Conservation (phyloP, 2,797 vertebrate species). For the Pagetopsis macropterus region DNA sequence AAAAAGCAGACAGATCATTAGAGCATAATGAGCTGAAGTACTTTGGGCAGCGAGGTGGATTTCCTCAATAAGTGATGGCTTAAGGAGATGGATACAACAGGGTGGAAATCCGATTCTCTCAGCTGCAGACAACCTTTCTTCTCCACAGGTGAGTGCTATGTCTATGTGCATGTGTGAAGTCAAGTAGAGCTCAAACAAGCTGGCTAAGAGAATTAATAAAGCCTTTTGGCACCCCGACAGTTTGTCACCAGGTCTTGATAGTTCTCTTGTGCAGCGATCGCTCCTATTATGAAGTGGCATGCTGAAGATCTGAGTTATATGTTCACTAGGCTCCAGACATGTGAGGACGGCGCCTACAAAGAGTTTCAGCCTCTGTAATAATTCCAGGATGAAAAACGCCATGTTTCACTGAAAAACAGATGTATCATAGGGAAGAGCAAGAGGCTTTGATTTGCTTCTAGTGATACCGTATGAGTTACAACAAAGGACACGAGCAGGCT, state of each 20-base stretch:
- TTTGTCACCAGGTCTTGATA: conserved; percentile 51
- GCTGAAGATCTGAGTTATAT: conserved; percentile 68
- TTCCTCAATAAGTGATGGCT: conserved; percentile 69
- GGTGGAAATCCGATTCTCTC: conserved; percentile 57
- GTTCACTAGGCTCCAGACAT: conserved; percentile 54
- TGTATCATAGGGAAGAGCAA: conserved; percentile 47
- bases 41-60: conserved; percentile 66
- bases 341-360: conserved; percentile 57
- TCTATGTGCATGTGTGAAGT: conserved; percentile 70
- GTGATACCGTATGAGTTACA: conserved; percentile 59
- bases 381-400: conserved; percentile 53
- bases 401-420: conserved; percentile 56
- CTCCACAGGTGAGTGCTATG: conserved; percentile 77
- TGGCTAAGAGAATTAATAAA: conserved; percentile 69
- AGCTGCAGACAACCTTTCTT: conserved; percentile 66
- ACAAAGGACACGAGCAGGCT: conserved; percentile 39
- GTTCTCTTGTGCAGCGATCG: conserved; percentile 53
- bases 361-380: conserved; percentile 62
- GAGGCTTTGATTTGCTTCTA: conserved; percentile 63
- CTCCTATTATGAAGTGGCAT: conserved; percentile 59
- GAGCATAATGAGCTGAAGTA: conserved; percentile 71
- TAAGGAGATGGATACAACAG: conserved; percentile 61
- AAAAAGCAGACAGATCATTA: conserved; percentile 68
- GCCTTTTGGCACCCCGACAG: conserved; percentile 53
- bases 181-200: conserved; percentile 60